Evolutionary conservation across 2,888 invertebrate genomes (phyloP), one percentile per base, ranked within the genome.

Genomic region (Pyrrhosoma nymphula): DNA sequence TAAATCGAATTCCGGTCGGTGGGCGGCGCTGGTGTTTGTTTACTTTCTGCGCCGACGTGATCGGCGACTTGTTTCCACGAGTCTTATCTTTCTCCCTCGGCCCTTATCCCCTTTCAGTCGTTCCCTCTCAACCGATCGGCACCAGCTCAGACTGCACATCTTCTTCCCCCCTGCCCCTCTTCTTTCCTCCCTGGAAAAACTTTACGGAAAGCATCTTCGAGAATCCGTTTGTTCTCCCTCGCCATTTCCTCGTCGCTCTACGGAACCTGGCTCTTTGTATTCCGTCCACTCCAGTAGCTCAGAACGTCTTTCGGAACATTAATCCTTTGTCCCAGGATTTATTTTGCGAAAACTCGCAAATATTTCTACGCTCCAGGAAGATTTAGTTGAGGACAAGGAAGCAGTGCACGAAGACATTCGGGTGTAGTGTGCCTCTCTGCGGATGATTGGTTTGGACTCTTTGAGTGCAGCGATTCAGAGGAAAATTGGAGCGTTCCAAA

Each of bases 241-340:
- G 30, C 63, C 23, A 35, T 30, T 63, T 63, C 69, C 35, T 47
- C 39, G 10, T 93, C 47, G 47, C 63, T 35, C 35, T n/a, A n/a
- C 63, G 60, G 23, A 30, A 91, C 39, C 69, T 14, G 14, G 47
- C 47, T 47, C 35, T 55, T 47, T 26, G 26, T 47, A 47, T 47
- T 35, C 26, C 47, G 6, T 56, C 35, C 56, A 91, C 55, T 18
- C 93, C n/a, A n/a, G n/a, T n/a, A n/a, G 69, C 16, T 47, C 20
- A 23, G 47, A 89, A 89, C 95, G 90, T 95, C 95, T 88, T 75
- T 60, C 60, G 69, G 55, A 97, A 97, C 96, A 96, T 88, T n/a
- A 95, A 35, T 88, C 39, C 88, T 95, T 89, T 91, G 69, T 95
- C 60, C 35, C 3, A 69, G 69, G 69, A 12, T 82, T 35, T 35